Evolutionary conservation across 2,113 vertebrate genomes (phyloP).

Genomic region (Lates calcarifer): DNA sequence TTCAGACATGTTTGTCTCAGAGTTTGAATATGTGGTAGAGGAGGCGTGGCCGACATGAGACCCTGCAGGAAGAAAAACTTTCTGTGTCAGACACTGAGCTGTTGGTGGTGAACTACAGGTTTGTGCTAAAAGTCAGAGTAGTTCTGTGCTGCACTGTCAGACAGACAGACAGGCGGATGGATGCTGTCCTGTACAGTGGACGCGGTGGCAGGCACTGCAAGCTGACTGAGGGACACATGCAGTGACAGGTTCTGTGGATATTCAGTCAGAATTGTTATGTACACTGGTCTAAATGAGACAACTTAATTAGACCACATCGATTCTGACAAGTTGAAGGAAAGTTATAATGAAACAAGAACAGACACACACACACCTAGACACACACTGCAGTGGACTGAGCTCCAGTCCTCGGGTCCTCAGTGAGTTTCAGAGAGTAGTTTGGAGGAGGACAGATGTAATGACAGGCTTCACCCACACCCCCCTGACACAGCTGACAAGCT

Average conservation of each 20-base stretch:
- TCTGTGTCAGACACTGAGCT: neutral
- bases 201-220: neutral
- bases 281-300: neutral
- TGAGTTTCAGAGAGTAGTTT: slow-evolving; percentile 51
- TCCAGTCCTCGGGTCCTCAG: slow-evolving; percentile 40
- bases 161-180: slow-evolving; percentile 8
- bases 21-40: neutral
- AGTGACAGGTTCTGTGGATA: neutral
- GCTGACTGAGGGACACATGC: slow-evolving; percentile 15
- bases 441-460: slow-evolving; percentile 68
- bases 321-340: slow-evolving; percentile 20
- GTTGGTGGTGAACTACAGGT: neutral
- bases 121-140: neutral
- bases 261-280: slow-evolving; percentile 11
- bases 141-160: neutral
- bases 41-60: neutral
- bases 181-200: neutral
- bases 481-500: slow-evolving; percentile 69
- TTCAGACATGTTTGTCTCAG: slow-evolving; percentile 1
- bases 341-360: slow-evolving; percentile 35
- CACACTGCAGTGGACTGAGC: slow-evolving; percentile 45
- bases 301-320: neutral
- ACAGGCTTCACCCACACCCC: slow-evolving; percentile 63
- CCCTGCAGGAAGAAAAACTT: neutral
- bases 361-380: neutral